A percentile compares a stretch with the other conserved stretches of the same genome.
Evolutionary conservation across 2,888 invertebrate genomes (phyloP).

Genomic region (Eumacrocentrus americanus): DNA sequence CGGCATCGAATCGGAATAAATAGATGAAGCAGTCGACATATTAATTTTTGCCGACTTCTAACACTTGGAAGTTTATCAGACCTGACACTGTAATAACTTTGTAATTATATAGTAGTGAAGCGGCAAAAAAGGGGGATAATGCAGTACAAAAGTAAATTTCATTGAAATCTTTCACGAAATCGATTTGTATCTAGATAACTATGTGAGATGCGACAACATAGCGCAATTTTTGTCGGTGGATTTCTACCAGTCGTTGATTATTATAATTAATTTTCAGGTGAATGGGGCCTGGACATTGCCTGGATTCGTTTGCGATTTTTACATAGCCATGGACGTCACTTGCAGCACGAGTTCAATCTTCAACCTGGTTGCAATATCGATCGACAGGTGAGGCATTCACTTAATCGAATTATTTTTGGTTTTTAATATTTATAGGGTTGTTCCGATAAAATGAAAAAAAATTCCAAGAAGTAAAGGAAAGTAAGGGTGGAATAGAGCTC

Average conservation of each 20-base stretch:
- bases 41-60: not conserved
- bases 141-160: not conserved
- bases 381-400: slow-evolving; percentile 83
- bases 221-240: slow-evolving; percentile 6
- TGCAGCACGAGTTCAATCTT: slow-evolving; percentile 98
- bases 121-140: too few relatives aligned
- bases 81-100: too few relatives aligned
- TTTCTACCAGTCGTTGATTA: slow-evolving; percentile 16
- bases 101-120: too few relatives aligned
- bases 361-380: slow-evolving; percentile 96
- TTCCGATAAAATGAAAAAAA: too few relatives aligned
- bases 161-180: too few relatives aligned
- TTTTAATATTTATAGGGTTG: not conserved
- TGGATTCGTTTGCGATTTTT: slow-evolving; percentile 92
- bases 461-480: too few relatives aligned
- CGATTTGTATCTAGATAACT: too few relatives aligned
- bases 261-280: slow-evolving; percentile 68
- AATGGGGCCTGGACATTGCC: slow-evolving; percentile 90
- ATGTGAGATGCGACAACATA: slow-evolving; percentile 6
- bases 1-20: not conserved
- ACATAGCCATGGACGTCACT: slow-evolving; percentile 97
- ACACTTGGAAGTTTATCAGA: too few relatives aligned
- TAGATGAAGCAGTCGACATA: not conserved
- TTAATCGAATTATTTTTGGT: not conserved
- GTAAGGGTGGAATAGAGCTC: too few relatives aligned